A percentile compares a stretch with the other conserved stretches of the same genome.
These are phyloP conservation scores for Rhinopomastus cyanomelas DNA, from an alignment of 2,113 vertebrate genomes.

Conservation along the genomic window DNA sequence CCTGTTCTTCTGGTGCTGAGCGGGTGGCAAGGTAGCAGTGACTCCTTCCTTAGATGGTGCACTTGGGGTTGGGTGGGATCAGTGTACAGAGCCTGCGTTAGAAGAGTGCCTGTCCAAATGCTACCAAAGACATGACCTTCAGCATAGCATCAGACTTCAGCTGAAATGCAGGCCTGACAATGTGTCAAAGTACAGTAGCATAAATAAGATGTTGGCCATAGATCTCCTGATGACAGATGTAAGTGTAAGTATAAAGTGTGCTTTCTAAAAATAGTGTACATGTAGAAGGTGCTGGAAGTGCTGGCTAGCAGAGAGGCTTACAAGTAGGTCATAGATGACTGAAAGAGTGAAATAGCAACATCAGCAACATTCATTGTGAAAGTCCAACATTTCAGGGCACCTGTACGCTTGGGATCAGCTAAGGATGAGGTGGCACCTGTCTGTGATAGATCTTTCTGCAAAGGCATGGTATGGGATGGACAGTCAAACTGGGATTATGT, in stretches of 20 bases:
- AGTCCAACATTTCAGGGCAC: not conserved
- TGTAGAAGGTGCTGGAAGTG: slow-evolving; percentile 43
- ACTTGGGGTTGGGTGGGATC: not conserved
- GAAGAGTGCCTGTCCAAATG: not conserved
- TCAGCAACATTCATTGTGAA: not conserved
- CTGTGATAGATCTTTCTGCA: not conserved
- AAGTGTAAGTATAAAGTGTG: slow-evolving; percentile 34
- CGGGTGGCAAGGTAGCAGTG: not conserved
- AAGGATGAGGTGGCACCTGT: not conserved
- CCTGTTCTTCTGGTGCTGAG: not conserved
- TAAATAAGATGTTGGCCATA: slow-evolving; percentile 33
- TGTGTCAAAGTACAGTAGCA: slow-evolving; percentile 54
- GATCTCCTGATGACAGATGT: slow-evolving; percentile 36
- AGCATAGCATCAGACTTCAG: not conserved
- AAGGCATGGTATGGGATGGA: not conserved
- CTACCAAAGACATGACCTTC: slow-evolving; percentile 42
- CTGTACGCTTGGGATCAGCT: not conserved
- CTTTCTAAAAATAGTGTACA: slow-evolving; percentile 56
- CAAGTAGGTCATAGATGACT: slow-evolving; percentile 17
- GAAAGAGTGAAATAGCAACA: not conserved
- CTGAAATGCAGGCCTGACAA: not conserved
- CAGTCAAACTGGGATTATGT: not conserved
- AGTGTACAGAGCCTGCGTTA: not conserved
- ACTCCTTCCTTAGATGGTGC: not conserved
- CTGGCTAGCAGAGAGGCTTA: not conserved